Conservation (phyloP, 2,888 invertebrate genomes). For the Cremastobaeus sp. region DNA sequence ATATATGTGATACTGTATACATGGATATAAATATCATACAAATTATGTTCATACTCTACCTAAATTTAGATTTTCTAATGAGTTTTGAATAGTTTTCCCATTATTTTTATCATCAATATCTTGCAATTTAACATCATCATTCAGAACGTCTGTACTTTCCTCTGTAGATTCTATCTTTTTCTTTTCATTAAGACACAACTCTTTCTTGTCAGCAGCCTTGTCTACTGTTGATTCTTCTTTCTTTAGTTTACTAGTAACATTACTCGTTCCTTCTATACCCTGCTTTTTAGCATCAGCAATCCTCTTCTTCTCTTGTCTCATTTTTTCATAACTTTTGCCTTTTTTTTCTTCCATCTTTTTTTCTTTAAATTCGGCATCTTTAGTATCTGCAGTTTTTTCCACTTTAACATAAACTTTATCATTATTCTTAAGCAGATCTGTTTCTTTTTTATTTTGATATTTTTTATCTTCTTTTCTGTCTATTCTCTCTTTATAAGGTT, state of each 20-base stretch:
- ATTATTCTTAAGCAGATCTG: conserved; percentile 76
- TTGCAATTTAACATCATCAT: no score
- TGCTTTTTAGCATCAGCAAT: conserved; percentile 73
- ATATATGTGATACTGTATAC: no score
- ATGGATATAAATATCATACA: no score
- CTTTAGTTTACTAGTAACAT: conserved; percentile 59
- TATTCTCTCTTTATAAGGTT: conserved; percentile 78
- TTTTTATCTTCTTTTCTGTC: conserved; percentile 76
- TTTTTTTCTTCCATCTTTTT: conserved; percentile 77
- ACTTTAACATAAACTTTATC: conserved; percentile 71
- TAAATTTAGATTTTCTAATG: conserved; percentile 34
- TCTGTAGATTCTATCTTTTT: neutral
- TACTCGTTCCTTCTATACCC: conserved; percentile 62
- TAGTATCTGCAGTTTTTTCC: conserved; percentile 75
- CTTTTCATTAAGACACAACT: no score
- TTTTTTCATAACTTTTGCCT: conserved; percentile 77
- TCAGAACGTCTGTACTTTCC: no score
- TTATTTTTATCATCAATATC: no score
- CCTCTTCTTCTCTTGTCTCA: conserved; percentile 75
- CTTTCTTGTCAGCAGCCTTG: no score
- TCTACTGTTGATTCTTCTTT: conserved; percentile 62
- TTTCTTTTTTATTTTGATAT: conserved; percentile 72
- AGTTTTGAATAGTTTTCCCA: conserved; percentile 13
- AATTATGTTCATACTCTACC: conserved; percentile 1
- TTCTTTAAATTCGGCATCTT: conserved; percentile 70